Conservation (phyloP, 2,113 vertebrate genomes). For the Bos javanicus region DNA sequence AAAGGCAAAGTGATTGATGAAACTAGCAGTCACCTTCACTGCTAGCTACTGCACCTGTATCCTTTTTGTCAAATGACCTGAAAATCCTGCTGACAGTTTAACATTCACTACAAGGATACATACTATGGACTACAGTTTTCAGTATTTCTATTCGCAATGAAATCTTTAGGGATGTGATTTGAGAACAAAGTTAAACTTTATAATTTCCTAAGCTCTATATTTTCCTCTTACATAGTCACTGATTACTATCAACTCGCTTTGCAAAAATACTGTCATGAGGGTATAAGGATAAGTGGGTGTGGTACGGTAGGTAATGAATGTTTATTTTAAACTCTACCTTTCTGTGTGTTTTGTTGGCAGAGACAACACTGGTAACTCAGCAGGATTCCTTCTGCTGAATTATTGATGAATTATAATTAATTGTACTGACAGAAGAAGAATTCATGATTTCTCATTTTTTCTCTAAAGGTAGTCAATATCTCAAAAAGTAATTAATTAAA, state of each 20-base stretch:
- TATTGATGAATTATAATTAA: background rate
- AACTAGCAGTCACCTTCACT: constrained; percentile 98
- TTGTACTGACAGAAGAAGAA: constrained; percentile 28
- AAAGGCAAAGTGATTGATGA: constrained; percentile 99
- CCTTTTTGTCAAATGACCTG: constrained; percentile 99
- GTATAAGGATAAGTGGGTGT: background rate
- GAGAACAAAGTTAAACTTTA: constrained; percentile 54
- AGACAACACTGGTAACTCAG: constrained; percentile 3
- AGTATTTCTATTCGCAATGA: constrained; percentile 82
- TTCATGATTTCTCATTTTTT: background rate
- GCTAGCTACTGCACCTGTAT: constrained; percentile 94
- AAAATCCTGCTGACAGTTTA: constrained; percentile 99
- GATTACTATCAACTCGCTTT: constrained; percentile 25
- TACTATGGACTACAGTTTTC: constrained; percentile 73
- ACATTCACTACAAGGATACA: constrained; percentile 89
- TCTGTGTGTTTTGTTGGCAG: background rate
- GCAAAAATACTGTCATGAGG: constrained; percentile 22
- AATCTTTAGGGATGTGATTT: constrained; percentile 46
- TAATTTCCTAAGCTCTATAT: constrained; percentile 30
- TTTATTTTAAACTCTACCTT: constrained; percentile 27
- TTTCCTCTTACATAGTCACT: background rate
- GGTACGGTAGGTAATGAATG: background rate
- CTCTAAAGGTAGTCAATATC: background rate
- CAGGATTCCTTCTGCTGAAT: background rate
- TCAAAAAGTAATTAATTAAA: constrained; percentile 31